Evolutionary conservation across 1,140 invertebrate species (phyloP).

Genomic region (Vanessa tameamea): DNA sequence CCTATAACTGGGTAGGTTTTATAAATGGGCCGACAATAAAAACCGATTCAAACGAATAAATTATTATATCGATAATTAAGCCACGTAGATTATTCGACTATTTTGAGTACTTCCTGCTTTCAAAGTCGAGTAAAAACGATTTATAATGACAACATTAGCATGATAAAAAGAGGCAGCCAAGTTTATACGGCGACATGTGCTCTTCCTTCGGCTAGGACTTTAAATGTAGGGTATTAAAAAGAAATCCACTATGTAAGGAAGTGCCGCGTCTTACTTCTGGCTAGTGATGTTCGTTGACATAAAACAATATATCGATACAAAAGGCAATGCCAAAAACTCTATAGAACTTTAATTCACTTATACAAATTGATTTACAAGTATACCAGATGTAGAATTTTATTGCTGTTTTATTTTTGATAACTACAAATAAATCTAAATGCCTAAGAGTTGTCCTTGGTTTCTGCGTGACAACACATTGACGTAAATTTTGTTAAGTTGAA

Average conservation of each 20-base stretch:
- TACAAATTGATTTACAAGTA: no score
- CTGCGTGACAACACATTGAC: no score
- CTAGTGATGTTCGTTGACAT: slow-evolving; percentile 38
- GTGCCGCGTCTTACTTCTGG: slow-evolving; percentile 49
- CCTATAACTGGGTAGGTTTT: no score
- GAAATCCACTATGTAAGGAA: slow-evolving; percentile 72
- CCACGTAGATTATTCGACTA: no score
- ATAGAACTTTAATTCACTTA: not conserved
- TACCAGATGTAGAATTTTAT: no score
- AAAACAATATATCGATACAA: slow-evolving; percentile 20
- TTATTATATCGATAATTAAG: no score
- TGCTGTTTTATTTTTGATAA: no score
- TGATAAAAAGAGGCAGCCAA: slow-evolving; percentile 41
- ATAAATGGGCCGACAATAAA: no score
- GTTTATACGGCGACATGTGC: slow-evolving; percentile 53
- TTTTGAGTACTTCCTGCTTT: not conserved
- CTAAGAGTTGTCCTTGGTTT: no score
- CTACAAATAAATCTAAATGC: no score
- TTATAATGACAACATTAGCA: slow-evolving; percentile 42
- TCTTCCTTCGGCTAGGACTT: slow-evolving; percentile 52
- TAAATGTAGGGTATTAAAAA: slow-evolving; percentile 76
- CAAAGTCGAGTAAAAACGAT: slow-evolving; percentile 1
- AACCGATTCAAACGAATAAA: no score
- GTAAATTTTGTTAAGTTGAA: no score
- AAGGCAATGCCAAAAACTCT: not conserved